phyloP scores from a whole-genome alignment of 1,140 invertebrate genomes.

The Coelopa frigida region DNA sequence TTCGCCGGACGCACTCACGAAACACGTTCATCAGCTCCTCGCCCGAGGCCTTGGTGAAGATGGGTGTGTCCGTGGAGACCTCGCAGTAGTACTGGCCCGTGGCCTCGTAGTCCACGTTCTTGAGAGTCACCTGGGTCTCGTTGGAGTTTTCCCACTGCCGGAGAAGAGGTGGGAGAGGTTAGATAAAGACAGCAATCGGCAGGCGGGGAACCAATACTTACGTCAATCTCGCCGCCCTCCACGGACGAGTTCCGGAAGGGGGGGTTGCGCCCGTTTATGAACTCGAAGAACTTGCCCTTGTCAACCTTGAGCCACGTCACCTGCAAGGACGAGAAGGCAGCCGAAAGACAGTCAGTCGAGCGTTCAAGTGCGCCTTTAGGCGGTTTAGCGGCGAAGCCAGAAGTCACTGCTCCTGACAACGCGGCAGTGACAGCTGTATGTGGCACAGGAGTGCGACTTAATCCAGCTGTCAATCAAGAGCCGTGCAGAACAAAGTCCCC shows the following conservation, averaged over 20 bases:
- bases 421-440: no score
- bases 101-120: slow-evolving; percentile 64
- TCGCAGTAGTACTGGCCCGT: slow-evolving; percentile 67
- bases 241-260: slow-evolving; percentile 62
- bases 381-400: no score
- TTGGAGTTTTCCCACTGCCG: slow-evolving; percentile 61
- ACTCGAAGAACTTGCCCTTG: slow-evolving; percentile 67
- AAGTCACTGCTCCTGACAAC: no score
- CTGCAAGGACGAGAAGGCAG: slow-evolving; percentile 35
- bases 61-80: slow-evolving; percentile 66
- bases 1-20: slow-evolving; percentile 55
- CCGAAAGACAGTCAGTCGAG: no score
- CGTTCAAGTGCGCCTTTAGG: no score
- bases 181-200: neutral
- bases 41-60: slow-evolving; percentile 66
- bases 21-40: slow-evolving; percentile 66
- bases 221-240: slow-evolving; percentile 61
- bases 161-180: slow-evolving; percentile 12
- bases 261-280: slow-evolving; percentile 64
- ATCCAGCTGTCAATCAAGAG: no score
- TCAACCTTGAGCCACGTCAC: slow-evolving; percentile 65
- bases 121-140: slow-evolving; percentile 65
- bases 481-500: no score
- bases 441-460: no score
- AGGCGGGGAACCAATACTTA: slow-evolving; percentile 48